Base-by-base conservation (phyloP, 64 coral and sea anemone genomes). In the Catalaphyllia jardinei region DNA sequence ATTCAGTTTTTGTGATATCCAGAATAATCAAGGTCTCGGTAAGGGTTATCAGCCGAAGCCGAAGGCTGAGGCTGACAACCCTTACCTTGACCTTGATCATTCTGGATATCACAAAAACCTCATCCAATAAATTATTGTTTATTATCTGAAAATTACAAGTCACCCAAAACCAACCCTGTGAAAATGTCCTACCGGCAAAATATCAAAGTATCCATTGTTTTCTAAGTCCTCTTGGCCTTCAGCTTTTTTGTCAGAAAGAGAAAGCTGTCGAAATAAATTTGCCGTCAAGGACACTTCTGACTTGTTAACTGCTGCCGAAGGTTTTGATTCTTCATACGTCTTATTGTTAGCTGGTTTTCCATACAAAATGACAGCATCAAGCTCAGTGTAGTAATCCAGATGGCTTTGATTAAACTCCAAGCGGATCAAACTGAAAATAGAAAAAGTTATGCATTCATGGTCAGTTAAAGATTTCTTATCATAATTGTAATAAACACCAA, bases 361-460 rank as follows among this genome's bases (percentile, higher is more conserved):
- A 57, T 78, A 90, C 54, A 99, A 79, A 76, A 86, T 86, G 73
- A 99, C 94, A 33, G 97, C 97, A 91, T 99, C 97, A 31, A 99
- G 87, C 57, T 99, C 94, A 64, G 97, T 99, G 86, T 99, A 99
- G 79, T 99, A 99, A 13, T 91, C 73, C 6, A 95, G 79, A 79
- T 95, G 94, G n/a, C 74, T 77, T 82, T 99, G 97, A 71, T 99
- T 95, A 51, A 99, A 99, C 65, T 99, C 97, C 72, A 99, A 54
- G 38, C 97, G 91, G 39, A 99, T 86, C 0, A 95, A 62, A 69
- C 97, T 99, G 55, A 75, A 88, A 76, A 25, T 35, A 35, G 83
- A 29, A 18, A 18, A 87, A 0, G 12, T 19, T 62, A 31, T 35
- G 29, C 13, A 16, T 39, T 33, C 0, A 0, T 60, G 15, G 54